Percentiles rank a stretch among this genome's conserved stretches.
phyloP scores from a whole-genome alignment of 2,113 vertebrate species.

The Jacana jacana region DNA sequence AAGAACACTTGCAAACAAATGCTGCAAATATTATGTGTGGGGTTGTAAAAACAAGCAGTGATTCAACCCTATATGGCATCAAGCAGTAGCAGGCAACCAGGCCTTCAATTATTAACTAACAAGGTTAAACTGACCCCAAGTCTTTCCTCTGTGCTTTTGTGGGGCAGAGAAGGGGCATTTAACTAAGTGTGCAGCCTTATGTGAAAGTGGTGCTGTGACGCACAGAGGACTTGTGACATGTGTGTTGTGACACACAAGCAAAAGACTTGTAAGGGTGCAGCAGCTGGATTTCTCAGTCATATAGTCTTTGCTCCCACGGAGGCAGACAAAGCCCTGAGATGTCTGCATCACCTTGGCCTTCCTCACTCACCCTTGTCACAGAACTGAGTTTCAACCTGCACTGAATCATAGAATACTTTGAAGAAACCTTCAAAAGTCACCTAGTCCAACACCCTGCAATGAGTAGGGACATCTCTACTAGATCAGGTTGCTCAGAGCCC shows the following conservation, averaged over 20 bases:
- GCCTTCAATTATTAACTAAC: conserved; percentile 31
- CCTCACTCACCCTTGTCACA: background rate
- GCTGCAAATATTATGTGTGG: background rate
- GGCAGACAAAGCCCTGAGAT: background rate
- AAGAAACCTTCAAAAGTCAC: background rate
- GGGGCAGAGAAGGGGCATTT: background rate
- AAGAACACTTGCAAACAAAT: conserved; percentile 14
- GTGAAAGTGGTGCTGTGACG: rapidly evolving
- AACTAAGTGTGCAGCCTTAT: background rate
- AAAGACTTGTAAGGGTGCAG: background rate
- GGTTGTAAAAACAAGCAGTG: conserved; percentile 5
- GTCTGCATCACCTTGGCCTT: background rate
- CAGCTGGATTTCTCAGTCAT: background rate
- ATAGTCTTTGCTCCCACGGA: rapidly evolving
- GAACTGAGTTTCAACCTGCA: background rate
- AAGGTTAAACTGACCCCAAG: background rate
- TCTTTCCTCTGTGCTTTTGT: background rate
- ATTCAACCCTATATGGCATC: background rate
- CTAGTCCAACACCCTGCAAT: background rate
- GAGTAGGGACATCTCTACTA: background rate
- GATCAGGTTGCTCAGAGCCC: background rate
- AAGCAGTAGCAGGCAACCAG: background rate
- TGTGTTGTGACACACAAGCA: background rate
- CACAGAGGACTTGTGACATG: no score
- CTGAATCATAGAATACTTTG: background rate